A percentile compares a stretch with the other conserved stretches of the same genome.
Conservation (phyloP, 2,888 invertebrate species). For the Brenthis hecate region DNA sequence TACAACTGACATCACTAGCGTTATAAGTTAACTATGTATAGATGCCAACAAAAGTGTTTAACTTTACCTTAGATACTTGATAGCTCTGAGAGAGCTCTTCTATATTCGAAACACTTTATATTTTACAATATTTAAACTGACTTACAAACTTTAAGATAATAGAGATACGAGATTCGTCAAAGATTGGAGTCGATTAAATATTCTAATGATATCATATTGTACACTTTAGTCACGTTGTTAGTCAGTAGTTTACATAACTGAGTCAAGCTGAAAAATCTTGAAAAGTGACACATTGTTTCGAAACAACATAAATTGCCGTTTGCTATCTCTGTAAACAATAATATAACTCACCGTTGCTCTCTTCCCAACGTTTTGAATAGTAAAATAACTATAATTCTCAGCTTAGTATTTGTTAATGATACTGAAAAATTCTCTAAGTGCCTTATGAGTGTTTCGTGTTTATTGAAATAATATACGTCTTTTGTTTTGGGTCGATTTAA, state of each 20-base stretch:
- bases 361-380: conserved; percentile 34
- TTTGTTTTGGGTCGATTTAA: neutral
- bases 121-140: conserved; percentile 52
- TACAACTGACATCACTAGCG: conserved; percentile 62
- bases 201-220: conserved; percentile 64
- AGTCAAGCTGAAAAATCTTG: conserved; percentile 62
- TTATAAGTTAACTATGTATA: conserved; percentile 54
- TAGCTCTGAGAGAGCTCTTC: neutral
- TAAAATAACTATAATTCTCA: conserved; percentile 49
- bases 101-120: neutral
- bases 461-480: conserved; percentile 52
- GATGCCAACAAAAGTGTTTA: conserved; percentile 1
- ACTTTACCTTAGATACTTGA: conserved; percentile 2
- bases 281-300: conserved; percentile 54
- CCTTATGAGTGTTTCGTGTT: conserved; percentile 41
- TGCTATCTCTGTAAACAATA: conserved; percentile 38
- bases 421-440: conserved; percentile 24
- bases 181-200: conserved; percentile 54
- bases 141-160: conserved; percentile 55
- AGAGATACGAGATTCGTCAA: conserved; percentile 62
- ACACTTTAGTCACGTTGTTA: conserved; percentile 55
- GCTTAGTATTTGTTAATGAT: conserved; percentile 20
- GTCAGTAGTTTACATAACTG: conserved; percentile 62
- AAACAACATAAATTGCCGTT: conserved; percentile 40
- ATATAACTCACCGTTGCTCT: conserved; percentile 26